Base-by-base conservation (phyloP, 2,113 vertebrate species). In the Catagonus wagneri region DNA sequence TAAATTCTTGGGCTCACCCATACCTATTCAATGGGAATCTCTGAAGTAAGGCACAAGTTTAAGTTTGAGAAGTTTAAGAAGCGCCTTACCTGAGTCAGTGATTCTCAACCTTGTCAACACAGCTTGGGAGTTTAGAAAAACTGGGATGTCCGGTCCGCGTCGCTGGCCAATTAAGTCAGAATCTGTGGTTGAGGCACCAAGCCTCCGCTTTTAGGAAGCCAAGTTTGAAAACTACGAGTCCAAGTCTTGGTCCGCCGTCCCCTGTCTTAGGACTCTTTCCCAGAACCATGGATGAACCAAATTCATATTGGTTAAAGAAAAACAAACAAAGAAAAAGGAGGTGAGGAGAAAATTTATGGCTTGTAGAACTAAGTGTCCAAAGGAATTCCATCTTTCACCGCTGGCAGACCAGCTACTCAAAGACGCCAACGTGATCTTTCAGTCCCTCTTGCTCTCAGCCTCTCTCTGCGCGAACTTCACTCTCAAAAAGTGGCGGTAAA, bases 401-500 rank as follows among this genome's bases (percentile, higher is more conserved):
- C 29, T 3, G 72, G 32, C 5, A 16, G 44, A 44, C 17, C 20
- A 39, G 44, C 11, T 39, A n/a, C 27, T 39, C 54, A 52, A 54
- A 63, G 61, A 29, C 1, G 20, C 56, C 29, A 2, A 20, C 72
- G 39, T 58, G 63, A 72, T 12, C 14, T 50, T 44, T 27, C 1
- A 60, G 4, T 14, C 34, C 50, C 44, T 20, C 19, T 0, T 0
- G 13, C n/a, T 29, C 58, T 29, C 56, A 11, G 23, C 14, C 27
- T 27, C 63, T n/a, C 56, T n/a, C 23, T 0, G 36, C 1, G 15
- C 0, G 27, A 27, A 29, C 10, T 60, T 66, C 34, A 15, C 8
- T 16, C 60, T 66, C 91, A 3, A 5, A 3, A 5, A 0, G 15
- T 9, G 56, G 0, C 0, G 0, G 56, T 25, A 7, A 54, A 36